Percentiles rank a stretch among this genome's conserved stretches.
These are phyloP conservation scores for Empidonax alnorum DNA, from an alignment of 2,113 vertebrate genomes.

Conservation along the genomic window DNA sequence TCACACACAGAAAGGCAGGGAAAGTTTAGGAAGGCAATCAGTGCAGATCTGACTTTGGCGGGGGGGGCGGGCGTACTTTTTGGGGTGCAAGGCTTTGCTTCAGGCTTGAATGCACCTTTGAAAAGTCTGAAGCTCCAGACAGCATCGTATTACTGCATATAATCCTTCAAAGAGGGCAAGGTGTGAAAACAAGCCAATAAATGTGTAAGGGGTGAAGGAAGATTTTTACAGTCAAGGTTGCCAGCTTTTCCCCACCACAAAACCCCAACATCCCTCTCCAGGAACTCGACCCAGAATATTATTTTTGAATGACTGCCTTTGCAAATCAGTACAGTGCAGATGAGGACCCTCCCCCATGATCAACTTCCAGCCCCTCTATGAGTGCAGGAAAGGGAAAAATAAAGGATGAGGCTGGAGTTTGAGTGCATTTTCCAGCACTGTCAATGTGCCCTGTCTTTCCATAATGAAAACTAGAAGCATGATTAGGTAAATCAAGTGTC, in stretches of 20 bases:
- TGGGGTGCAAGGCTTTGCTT: not conserved
- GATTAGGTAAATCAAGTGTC: not conserved
- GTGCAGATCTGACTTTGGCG: not conserved
- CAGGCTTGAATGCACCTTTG: not conserved
- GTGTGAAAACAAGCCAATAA: constrained; percentile 60
- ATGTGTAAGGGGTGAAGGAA: constrained; percentile 36
- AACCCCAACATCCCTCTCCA: constrained; percentile 69
- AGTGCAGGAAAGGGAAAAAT: constrained; percentile 14
- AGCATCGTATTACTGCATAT: not conserved
- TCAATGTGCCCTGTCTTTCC: not conserved
- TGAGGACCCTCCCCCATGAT: not conserved
- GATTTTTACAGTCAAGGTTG: constrained; percentile 58
- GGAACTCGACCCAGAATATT: constrained; percentile 65
- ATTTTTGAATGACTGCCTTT: constrained; percentile 58
- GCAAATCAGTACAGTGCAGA: constrained; percentile 27
- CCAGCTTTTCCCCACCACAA: constrained; percentile 62
- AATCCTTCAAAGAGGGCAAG: constrained; percentile 39
- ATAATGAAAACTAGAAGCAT: not conserved
- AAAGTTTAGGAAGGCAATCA: not conserved
- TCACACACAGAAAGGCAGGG: not conserved
- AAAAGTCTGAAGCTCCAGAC: not conserved
- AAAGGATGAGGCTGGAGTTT: not conserved
- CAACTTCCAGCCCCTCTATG: not conserved
- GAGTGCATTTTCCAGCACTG: not conserved
- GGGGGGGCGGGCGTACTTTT: not conserved